These are phyloP conservation scores for Terrapene triunguis DNA, from an alignment of 2,113 vertebrate genomes.

Conservation along the genomic window DNA sequence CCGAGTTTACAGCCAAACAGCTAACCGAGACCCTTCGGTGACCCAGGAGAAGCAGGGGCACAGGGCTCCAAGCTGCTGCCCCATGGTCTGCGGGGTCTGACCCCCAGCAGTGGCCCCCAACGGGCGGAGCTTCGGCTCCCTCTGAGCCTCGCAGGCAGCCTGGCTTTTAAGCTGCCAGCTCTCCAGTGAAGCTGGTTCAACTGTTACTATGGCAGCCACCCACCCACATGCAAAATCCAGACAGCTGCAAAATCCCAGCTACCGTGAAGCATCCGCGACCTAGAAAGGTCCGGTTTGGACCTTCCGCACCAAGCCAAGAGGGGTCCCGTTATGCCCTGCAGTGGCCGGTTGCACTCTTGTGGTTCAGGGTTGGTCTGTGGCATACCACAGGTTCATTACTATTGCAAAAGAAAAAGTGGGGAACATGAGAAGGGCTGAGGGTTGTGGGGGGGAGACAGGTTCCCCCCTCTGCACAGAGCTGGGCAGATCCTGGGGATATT, in stretches of 20 bases:
- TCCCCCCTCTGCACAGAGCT: not conserved
- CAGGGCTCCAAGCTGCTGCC: not conserved
- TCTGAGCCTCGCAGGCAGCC: not conserved
- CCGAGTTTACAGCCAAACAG: not conserved
- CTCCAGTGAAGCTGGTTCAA: not conserved
- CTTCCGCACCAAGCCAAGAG: fast-evolving
- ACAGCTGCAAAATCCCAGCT: not conserved
- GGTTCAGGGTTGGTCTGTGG: not conserved
- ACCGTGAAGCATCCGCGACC: not conserved
- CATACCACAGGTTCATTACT: not conserved
- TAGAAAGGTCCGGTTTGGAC: not conserved
- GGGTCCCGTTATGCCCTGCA: not conserved
- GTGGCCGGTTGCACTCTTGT: not conserved
- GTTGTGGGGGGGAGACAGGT: not conserved
- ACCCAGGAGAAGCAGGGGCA: not conserved
- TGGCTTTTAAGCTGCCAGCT: slow-evolving; percentile 1
- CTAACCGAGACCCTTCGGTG: not conserved
- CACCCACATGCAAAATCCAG: not conserved
- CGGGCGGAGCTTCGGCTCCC: not conserved
- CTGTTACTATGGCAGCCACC: slow-evolving; percentile 62
- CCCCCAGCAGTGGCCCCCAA: not conserved
- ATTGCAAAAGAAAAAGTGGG: not conserved
- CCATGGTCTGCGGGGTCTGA: no score
- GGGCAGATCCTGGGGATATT: not conserved
- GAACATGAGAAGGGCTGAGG: not conserved